Conservation (phyloP, 2,797 vertebrate species). For the Sardinella longiceps region DNA sequence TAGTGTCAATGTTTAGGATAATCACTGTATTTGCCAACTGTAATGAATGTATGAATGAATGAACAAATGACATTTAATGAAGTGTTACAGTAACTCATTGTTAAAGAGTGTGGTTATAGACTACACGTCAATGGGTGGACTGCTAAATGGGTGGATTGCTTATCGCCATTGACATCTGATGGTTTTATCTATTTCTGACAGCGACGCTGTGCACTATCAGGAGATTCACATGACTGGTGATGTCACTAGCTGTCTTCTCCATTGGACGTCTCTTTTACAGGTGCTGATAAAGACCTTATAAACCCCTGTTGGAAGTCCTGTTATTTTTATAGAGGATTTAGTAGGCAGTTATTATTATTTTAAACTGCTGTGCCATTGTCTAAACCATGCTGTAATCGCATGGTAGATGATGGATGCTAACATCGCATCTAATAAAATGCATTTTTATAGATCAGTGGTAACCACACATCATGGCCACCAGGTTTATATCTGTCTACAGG, state of each 20-base stretch:
- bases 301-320: neutral
- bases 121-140: neutral
- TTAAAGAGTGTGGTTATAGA: neutral
- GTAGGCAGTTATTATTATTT: constrained; percentile 14
- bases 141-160: neutral
- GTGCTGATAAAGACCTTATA: neutral
- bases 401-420: neutral
- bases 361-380: constrained; percentile 1
- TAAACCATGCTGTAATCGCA: neutral
- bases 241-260: neutral
- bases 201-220: neutral
- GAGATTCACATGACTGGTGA: neutral
- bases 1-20: neutral
- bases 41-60: neutral
- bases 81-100: too few relatives aligned
- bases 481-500: neutral
- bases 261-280: neutral
- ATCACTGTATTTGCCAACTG: neutral
- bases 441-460: neutral
- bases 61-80: too few relatives aligned
- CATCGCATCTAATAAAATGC: neutral
- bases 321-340: constrained; percentile 5
- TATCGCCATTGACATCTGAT: neutral
- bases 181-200: neutral
- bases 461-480: neutral